phyloP scores from a whole-genome alignment of 1,140 invertebrate genomes.

The Heliconius eleuchia region DNA sequence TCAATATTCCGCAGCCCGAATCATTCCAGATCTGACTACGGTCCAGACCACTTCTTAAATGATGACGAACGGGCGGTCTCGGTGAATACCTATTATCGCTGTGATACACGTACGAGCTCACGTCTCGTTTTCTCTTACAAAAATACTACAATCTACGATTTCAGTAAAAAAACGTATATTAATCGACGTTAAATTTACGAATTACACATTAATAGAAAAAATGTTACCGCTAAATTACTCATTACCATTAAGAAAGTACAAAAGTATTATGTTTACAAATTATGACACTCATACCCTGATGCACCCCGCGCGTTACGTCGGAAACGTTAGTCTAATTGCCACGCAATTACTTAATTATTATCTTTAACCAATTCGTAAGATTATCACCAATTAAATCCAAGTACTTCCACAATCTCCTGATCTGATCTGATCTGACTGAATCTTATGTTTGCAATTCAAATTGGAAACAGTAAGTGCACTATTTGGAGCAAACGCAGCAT shows the following conservation, averaged over 20 bases:
- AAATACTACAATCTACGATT: slow-evolving; percentile 78
- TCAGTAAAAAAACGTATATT: slow-evolving; percentile 78
- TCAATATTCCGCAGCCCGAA: slow-evolving; percentile 37
- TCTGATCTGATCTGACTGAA: slow-evolving; percentile 17
- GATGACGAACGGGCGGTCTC: slow-evolving; percentile 54
- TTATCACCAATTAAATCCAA: slow-evolving; percentile 69
- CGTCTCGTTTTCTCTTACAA: slow-evolving; percentile 70
- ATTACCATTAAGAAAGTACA: slow-evolving; percentile 78
- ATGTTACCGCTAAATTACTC: slow-evolving; percentile 75
- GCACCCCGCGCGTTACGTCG: slow-evolving; percentile 78
- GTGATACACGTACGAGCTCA: slow-evolving; percentile 74
- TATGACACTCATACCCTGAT: slow-evolving; percentile 82
- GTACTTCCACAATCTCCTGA: slow-evolving; percentile 44
- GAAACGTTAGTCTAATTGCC: slow-evolving; percentile 74
- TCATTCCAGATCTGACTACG: slow-evolving; percentile 15
- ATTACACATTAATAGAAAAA: slow-evolving; percentile 77
- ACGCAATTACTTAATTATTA: slow-evolving; percentile 79
- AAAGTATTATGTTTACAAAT: slow-evolving; percentile 75
- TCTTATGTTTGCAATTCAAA: slow-evolving; percentile 1
- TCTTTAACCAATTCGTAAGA: slow-evolving; percentile 78
- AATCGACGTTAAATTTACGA: slow-evolving; percentile 72
- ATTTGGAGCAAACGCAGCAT: slow-evolving; percentile 23
- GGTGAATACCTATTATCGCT: slow-evolving; percentile 77
- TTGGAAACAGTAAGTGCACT: not conserved
- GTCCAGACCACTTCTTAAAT: slow-evolving; percentile 59